A percentile compares a stretch with the other conserved stretches of the same genome.
Conservation (phyloP, 2,797 vertebrate genomes). For the Pagetopsis macropterus region DNA sequence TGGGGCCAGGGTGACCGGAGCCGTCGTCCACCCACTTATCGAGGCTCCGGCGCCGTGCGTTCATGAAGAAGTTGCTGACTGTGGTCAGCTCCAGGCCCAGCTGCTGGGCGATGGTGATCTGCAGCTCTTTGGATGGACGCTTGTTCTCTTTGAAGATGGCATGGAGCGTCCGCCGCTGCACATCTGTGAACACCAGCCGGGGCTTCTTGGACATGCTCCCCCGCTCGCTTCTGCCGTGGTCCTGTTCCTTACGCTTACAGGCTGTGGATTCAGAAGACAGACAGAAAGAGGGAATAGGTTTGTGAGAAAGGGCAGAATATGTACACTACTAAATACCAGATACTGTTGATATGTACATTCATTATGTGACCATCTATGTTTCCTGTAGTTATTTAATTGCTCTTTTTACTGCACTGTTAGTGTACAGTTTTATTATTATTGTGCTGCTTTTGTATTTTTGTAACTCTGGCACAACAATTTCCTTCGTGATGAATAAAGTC, state of each 20-base stretch:
- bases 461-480: too few relatives aligned
- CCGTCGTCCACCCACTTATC: slow-evolving; percentile 99
- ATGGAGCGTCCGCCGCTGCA: slow-evolving; percentile 98
- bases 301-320: slow-evolving; percentile 19
- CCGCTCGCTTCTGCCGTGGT: slow-evolving; percentile 91
- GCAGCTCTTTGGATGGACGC: slow-evolving; percentile 99
- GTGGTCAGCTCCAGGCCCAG: slow-evolving; percentile 97
- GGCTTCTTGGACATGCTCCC: slow-evolving; percentile 95
- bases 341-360: too few relatives aligned
- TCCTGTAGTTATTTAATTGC: too few relatives aligned
- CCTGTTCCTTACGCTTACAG: slow-evolving; percentile 98
- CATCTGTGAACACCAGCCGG: slow-evolving; percentile 97
- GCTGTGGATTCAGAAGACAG: slow-evolving; percentile 79
- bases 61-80: slow-evolving; percentile 99
- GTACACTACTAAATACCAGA: too few relatives aligned
- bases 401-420: too few relatives aligned
- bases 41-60: slow-evolving; percentile 95
- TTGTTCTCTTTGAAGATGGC: slow-evolving; percentile 99
- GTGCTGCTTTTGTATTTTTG: too few relatives aligned
- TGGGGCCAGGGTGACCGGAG: slow-evolving; percentile 90
- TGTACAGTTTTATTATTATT: too few relatives aligned
- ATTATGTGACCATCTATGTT: too few relatives aligned
- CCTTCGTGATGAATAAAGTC: too few relatives aligned
- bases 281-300: slow-evolving; percentile 10
- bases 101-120: slow-evolving; percentile 99